A percentile compares a stretch with the other conserved stretches of the same genome.
These are phyloP conservation scores for Halictus rubicundus DNA, from an alignment of 1,140 invertebrate genomes.

Conservation along the genomic window DNA sequence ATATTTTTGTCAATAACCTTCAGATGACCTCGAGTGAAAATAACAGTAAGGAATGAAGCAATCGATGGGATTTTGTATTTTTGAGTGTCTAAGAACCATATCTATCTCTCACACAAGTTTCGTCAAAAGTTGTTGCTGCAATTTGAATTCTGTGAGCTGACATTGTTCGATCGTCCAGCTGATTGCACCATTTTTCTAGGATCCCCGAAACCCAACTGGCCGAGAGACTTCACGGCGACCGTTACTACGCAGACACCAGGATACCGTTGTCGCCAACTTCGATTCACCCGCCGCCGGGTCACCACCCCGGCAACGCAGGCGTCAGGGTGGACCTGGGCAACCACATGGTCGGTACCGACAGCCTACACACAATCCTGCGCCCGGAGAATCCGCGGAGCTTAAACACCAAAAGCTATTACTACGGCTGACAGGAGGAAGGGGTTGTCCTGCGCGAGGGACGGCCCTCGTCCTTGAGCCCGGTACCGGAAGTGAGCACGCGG, in stretches of 20 bases:
- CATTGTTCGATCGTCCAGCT: too few relatives aligned
- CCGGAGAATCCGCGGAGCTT: conserved; percentile 79
- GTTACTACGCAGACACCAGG: conserved; percentile 74
- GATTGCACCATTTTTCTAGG: conserved; percentile 50
- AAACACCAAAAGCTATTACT: conserved; percentile 83
- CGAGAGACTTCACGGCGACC: conserved; percentile 75
- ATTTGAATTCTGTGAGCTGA: too few relatives aligned
- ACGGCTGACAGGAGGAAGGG: conserved; percentile 82
- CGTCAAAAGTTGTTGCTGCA: too few relatives aligned
- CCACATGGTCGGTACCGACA: conserved; percentile 79
- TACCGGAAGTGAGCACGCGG: conserved; percentile 77
- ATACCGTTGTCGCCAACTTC: conserved; percentile 72
- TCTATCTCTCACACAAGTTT: too few relatives aligned
- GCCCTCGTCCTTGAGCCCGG: conserved; percentile 76
- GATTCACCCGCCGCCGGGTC: conserved; percentile 41
- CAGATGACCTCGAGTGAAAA: too few relatives aligned
- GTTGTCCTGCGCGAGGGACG: conserved; percentile 76
- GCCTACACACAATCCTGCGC: conserved; percentile 76
- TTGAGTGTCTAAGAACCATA: too few relatives aligned
- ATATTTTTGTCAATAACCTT: too few relatives aligned
- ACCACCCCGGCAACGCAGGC: conserved; percentile 55
- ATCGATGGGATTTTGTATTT: too few relatives aligned
- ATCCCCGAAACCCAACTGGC: conserved; percentile 76
- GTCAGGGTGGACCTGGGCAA: conserved; percentile 78
- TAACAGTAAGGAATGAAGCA: too few relatives aligned